These are phyloP conservation scores for Fissipunctia ypsillon DNA, from an alignment of 2,888 invertebrate genomes.

Conservation along the genomic window DNA sequence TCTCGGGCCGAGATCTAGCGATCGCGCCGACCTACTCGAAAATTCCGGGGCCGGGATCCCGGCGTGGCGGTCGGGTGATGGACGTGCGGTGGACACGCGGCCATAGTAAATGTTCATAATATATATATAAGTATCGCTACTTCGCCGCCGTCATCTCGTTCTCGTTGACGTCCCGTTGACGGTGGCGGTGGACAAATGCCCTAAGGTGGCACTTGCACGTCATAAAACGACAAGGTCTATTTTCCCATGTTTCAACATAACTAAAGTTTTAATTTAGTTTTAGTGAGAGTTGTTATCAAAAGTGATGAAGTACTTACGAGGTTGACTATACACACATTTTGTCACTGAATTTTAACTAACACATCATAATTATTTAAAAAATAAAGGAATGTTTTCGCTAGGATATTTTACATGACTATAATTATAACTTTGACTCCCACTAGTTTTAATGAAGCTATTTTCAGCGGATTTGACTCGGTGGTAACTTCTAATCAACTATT, in stretches of 20 bases:
- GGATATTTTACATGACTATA: neutral
- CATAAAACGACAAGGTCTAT: neutral
- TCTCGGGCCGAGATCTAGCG: no score
- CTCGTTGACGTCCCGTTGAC: no score
- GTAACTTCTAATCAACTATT: neutral
- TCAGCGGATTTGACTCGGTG: slow-evolving; percentile 1
- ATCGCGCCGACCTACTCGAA: no score
- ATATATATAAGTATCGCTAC: no score
- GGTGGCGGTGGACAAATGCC: no score
- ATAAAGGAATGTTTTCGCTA: neutral
- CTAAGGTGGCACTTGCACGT: neutral
- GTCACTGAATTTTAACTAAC: neutral
- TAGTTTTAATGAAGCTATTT: slow-evolving; percentile 31
- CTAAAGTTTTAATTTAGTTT: neutral
- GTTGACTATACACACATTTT: neutral
- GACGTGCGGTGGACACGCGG: no score
- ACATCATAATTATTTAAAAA: neutral
- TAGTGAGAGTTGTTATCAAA: neutral
- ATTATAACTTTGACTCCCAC: neutral
- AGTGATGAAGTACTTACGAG: neutral
- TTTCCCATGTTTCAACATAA: neutral
- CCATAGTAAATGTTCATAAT: no score
- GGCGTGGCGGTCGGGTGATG: no score
- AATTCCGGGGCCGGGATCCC: no score
- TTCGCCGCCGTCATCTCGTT: no score